Base-by-base conservation (phyloP, 2,113 vertebrate genomes). In the Plectropomus leopardus region DNA sequence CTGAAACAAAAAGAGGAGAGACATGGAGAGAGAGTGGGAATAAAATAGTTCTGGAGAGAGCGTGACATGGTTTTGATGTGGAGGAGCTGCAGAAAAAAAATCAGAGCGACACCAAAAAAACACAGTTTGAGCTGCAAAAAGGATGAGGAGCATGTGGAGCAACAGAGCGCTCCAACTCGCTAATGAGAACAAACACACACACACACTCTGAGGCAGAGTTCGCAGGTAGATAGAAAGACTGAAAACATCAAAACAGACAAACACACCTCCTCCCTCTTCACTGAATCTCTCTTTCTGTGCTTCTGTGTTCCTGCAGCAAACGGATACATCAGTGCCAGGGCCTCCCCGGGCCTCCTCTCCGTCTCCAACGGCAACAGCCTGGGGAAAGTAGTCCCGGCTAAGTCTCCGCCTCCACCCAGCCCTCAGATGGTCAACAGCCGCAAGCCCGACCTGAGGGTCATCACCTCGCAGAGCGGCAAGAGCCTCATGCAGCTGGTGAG, bases 401-500 rank as follows among this genome's bases (percentile, higher is more conserved):
- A 99, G 83, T 98, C 98, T 4, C 96, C 96, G 0, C 95, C 96
- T 0, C 95, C 96, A 0, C 94, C 96, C 19, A 82, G 95, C 84
- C 61, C 95, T 16, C 97, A 96, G 93, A 95, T 97, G 32, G 93
- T 94, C 51, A 84, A 88, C 94, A 96, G 94, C 94, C 97, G 97
- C 90, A 99, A 98, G 90, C 97, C 97, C 0, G 98, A 99, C 94
- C 94, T 99, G 28, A 94, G 98, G 1, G 98, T 99, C 84, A 98
- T 99, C 96, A 99, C 98, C 68, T 98, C 98, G 1, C 98, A 98
- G 94, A 91, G 96, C 17, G 93, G 96, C 60, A 99, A 99, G 92
- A 96, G 96, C 78, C 93, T 99, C 30, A 96, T 98, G 96, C 97
- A 98, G 80, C 97, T 98, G 98, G 98, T 99, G 94, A 98, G 97